Base-by-base conservation (phyloP, 2,888 invertebrate genomes). In the Ochropleura plecta region DNA sequence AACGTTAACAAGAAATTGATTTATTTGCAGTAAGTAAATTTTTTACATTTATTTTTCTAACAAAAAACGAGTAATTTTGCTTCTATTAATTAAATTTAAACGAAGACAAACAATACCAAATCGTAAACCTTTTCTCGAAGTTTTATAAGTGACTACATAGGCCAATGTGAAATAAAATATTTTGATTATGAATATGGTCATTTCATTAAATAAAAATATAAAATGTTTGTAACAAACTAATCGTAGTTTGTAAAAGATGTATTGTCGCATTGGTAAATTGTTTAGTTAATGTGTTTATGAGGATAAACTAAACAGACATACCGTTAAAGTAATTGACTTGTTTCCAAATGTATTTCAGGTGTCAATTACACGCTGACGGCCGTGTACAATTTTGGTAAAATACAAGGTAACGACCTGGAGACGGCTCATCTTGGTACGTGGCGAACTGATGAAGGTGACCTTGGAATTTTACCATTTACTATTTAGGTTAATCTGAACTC, bases 311-410 rank as follows among this genome's bases (percentile, higher is more conserved):
- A 65, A 18, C 14, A 49, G 8, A 9, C 48, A 30, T 14, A 5
- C 16, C 14, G 5, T 18, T 51, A 30, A 30, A 30, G 10, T 8
- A 14, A 49, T 66, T 55, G 30, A n/a, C 9, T 40, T 46, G 18
- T n/a, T 49, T 40, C 4, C 42, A 44, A 57, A 67, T 78, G 0
- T 71, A 60, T 63, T 88, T 71, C 88, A 95, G 96, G 84, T 9
- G 79, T 73, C 1, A 74, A 74, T 59, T 93, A 91, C 76, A 80
- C 83, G 44, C 70, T 95, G 16, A 90, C 85, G 40, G 95, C 95
- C 53, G 90, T 95, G 59, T 96, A 91, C 83, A 96, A 94, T 89
- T 95, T 92, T 72, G 96, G 96, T 4, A 93, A 89, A 87, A 92
- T 94, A 75, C 96, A 95, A 86, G 95, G 94, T 30, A 96, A 95